Base-by-base conservation (phyloP, 2,888 invertebrate genomes). In the Mamestra brassicae region DNA sequence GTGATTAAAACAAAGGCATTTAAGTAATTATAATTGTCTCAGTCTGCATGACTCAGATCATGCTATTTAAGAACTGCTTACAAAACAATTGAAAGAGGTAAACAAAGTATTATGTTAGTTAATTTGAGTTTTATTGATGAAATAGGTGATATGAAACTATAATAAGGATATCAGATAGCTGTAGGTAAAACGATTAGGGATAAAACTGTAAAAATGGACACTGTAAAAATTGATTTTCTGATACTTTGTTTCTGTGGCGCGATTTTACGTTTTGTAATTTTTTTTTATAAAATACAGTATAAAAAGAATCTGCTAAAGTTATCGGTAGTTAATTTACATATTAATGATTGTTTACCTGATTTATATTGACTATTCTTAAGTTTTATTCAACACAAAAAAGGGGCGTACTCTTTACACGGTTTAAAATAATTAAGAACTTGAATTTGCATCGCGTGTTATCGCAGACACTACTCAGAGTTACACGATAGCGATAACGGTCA, bases 341-440 rank as follows among this genome's bases (percentile, higher is more conserved):
- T 47, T 55, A 10, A 57, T 57, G n/a, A 76, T 86, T 85, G 65
- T 82, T 82, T 85, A 82, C 66, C 47, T 66, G 36, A 13, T 57
- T 72, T 63, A 15, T 47, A 45, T 57, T 15, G 5, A 13, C 10
- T 55, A 60, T 1, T 42, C 52, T 11, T 66, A 71, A 63, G 6
- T 63, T 63, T 13, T 47, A n/a, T 2, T 13, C 4, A 17, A 65
- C 26, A 55, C 17, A 47, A 62, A 71, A 78, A 78, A 70, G 79
- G 85, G 85, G 85, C 85, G 85, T 76, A 64, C n/a, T 54, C 15
- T 61, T 47, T 36, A 15, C n/a, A 42, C 34, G 10, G 42, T 67
- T 67, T 54, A 11, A 55, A 47, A 3, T 42, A 36, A 71, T 64
- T 69, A 65, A 13, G 38, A 58, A 50, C 36, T 5, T 34, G 70